These are phyloP conservation scores for Agrypnus murinus DNA, from an alignment of 2,888 invertebrate genomes.

Conservation along the genomic window DNA sequence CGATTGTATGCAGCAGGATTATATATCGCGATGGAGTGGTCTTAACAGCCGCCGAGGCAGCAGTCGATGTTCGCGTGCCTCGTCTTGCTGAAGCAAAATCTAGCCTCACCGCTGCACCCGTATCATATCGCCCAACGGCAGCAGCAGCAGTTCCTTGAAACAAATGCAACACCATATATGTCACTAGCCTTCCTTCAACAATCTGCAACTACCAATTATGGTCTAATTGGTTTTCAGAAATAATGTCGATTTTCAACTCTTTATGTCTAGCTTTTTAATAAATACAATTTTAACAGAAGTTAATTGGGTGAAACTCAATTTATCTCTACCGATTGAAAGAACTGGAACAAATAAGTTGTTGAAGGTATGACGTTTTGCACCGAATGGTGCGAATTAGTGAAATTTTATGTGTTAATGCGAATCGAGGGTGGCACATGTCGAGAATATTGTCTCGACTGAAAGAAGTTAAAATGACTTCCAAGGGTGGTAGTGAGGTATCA, in stretches of 20 bases:
- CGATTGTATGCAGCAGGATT: conserved; percentile 60
- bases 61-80: conserved; percentile 52
- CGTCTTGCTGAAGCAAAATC: conserved; percentile 48
- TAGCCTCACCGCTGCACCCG: conserved; percentile 57
- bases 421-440: conserved; percentile 48
- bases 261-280: conserved; percentile 67
- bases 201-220: conserved; percentile 71
- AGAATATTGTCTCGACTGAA: conserved; percentile 44
- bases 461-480: conserved; percentile 50
- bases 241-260: conserved; percentile 70
- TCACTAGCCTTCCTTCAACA: conserved; percentile 70
- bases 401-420: conserved; percentile 45
- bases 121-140: conserved; percentile 68
- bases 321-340: conserved; percentile 11
- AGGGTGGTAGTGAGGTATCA: conserved; percentile 55
- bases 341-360: neutral
- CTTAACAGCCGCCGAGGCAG: conserved; percentile 23
- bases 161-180: conserved; percentile 71
- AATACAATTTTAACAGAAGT: conserved; percentile 63
- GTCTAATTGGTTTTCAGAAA: conserved; percentile 72
- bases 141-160: conserved; percentile 68
- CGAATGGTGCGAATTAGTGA: neutral
- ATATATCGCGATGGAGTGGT: conserved; percentile 55
- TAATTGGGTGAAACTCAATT: conserved; percentile 42
- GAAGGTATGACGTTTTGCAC: neutral